Conservation (phyloP, 2,888 invertebrate genomes). For the Apodemia zela region DNA sequence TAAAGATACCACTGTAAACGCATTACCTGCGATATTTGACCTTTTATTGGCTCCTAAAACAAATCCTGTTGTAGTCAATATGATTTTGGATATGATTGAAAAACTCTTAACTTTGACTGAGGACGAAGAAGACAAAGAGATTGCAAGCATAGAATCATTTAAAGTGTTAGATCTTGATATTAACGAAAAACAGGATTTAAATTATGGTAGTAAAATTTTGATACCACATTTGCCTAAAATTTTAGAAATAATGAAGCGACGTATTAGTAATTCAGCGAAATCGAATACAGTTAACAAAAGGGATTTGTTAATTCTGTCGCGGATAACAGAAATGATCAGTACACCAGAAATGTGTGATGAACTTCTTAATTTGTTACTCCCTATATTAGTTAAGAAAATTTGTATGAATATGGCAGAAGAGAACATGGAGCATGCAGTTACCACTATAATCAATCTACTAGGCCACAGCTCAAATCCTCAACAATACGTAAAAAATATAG, state of each 20-base stretch:
- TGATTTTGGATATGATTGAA: conserved; percentile 87
- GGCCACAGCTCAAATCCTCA: conserved; percentile 83
- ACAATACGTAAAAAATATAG: conserved; percentile 84
- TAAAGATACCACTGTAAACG: conserved; percentile 66
- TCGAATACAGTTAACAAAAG: conserved; percentile 82
- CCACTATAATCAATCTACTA: conserved; percentile 87
- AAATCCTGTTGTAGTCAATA: conserved; percentile 82
- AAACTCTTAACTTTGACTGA: conserved; percentile 84
- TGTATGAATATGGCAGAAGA: conserved; percentile 83
- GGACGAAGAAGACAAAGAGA: conserved; percentile 75
- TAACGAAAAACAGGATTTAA: conserved; percentile 60
- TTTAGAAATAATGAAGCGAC: conserved; percentile 84
- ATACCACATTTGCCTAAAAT: conserved; percentile 87
- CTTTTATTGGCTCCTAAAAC: conserved; percentile 86
- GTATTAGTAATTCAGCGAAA: conserved; percentile 80
- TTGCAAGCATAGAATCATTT: conserved; percentile 60
- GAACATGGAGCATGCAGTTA: conserved; percentile 84
- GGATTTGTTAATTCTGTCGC: conserved; percentile 87
- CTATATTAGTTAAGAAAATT: conserved; percentile 85
- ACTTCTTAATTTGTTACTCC: conserved; percentile 85
- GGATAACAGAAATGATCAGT: conserved; percentile 87
- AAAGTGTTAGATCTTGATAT: conserved; percentile 45
- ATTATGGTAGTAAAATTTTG: conserved; percentile 87
- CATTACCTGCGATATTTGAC: conserved; percentile 85
- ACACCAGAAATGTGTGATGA: conserved; percentile 84